phyloP scores from a whole-genome alignment of 2,113 vertebrate species.

The Ctenodactylus gundi region DNA sequence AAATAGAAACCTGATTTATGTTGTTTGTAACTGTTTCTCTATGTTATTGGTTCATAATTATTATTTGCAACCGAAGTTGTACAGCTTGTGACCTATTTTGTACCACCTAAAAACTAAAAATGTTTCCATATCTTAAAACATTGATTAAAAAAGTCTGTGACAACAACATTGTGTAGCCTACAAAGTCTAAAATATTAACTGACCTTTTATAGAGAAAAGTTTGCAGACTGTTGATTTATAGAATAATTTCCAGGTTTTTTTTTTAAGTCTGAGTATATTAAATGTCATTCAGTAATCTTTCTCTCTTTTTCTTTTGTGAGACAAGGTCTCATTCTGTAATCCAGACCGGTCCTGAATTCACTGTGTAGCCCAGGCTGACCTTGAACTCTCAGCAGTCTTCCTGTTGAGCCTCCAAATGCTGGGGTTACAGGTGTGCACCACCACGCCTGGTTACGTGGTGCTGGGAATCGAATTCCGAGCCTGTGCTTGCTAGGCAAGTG shows the following conservation, averaged over 20 bases:
- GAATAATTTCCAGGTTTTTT: background rate
- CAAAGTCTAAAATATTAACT: background rate
- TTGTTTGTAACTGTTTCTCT: background rate
- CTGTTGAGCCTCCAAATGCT: too few species aligned
- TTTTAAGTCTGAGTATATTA: conserved; percentile 8
- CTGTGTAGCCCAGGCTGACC: too few species aligned
- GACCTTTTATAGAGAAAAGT: background rate
- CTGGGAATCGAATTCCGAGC: too few species aligned
- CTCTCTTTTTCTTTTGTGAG: background rate
- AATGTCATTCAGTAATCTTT: background rate
- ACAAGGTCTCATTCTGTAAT: too few species aligned
- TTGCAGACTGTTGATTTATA: background rate
- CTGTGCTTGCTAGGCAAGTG: too few species aligned
- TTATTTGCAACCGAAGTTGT: conserved; percentile 1
- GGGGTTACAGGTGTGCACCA: too few species aligned
- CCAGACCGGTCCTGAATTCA: too few species aligned
- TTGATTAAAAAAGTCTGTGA: background rate
- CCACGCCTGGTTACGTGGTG: too few species aligned
- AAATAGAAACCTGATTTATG: conserved; percentile 9
- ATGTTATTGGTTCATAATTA: background rate
- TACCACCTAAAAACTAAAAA: background rate
- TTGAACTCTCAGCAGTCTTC: too few species aligned
- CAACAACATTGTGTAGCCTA: background rate
- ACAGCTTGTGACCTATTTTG: background rate
- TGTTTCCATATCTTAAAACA: background rate